Base-by-base conservation (phyloP, 2,888 invertebrate genomes). In the Allolobophora icterica region DNA sequence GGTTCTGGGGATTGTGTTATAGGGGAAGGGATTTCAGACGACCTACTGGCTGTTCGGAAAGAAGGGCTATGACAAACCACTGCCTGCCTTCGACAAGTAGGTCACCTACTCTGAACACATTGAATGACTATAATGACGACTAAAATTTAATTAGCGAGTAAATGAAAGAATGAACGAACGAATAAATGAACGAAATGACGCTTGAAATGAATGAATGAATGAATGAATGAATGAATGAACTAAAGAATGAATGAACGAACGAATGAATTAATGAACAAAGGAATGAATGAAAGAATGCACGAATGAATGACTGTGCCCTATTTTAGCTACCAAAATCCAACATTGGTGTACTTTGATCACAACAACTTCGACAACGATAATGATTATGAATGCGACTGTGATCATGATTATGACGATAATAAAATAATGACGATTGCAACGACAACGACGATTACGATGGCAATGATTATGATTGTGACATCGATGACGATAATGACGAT, bases 41-140 rank as follows among this genome's bases (percentile, higher is more conserved):
- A 92, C 92, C 13, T 91, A 92, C 91, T 92, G 92, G 92, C 90
- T 92, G 58, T 84, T 91, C 33, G 92, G 92, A 40, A 92, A 92
- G 91, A 92, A 89, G 71, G 92, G 92, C 24, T 92, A 89, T 83
- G 52, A 83, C 21, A 91, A 91, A 71, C 90, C 91, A 30, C 90
- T 92, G n/a, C 92, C 92, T 19, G 71, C 89, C 6, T 90, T 92
- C 58, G 90, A 92, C 89, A 91, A 42, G 91, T 91, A 30, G 71
- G 71, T 71, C 71, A 21, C 21, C 21, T 24, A 52, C 52, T 21
- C 24, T 24, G 8, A 52, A 6, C 52, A 24, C 24, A 24, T 24
- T 3, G 17, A 1, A 24, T 52, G 52, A 52, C 24, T 21, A 8
- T 24, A 24, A 52, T 52, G 52, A 52, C 24, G 52, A 52, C 45